Conservation (phyloP, 1,140 invertebrate species). For the Nymphalis io region DNA sequence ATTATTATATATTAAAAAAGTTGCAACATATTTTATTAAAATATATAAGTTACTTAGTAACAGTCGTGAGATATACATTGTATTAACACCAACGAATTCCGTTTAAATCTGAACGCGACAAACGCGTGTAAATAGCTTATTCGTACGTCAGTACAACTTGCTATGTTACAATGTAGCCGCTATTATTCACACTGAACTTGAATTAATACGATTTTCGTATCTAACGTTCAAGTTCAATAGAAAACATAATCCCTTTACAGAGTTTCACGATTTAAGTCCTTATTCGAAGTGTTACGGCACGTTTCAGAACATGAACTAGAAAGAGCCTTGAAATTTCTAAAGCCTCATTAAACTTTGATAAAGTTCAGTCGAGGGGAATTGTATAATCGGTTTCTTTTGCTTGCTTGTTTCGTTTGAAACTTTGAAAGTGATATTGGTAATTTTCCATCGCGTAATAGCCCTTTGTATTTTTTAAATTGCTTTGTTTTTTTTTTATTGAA, state of each 20-base stretch:
- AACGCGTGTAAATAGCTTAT: neutral
- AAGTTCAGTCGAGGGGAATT: neutral
- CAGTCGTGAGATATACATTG: neutral
- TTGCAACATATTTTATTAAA: no score
- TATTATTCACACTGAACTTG: neutral
- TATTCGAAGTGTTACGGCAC: neutral
- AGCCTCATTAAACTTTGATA: neutral
- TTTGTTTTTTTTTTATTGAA: no score
- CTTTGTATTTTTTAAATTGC: no score
- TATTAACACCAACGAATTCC: neutral
- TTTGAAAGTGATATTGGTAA: neutral
- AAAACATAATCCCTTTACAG: neutral
- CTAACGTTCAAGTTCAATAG: neutral
- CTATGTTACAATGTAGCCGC: neutral
- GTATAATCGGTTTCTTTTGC: neutral
- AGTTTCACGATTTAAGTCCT: neutral
- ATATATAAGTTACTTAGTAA: no score
- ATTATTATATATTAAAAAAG: no score
- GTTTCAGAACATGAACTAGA: slow-evolving; percentile 1
- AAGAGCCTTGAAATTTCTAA: slow-evolving; percentile 1
- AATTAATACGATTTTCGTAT: neutral
- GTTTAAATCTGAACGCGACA: neutral
- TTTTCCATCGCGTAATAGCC: no score
- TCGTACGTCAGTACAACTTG: slow-evolving; percentile 8
- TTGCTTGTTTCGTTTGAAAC: neutral